phyloP scores from a whole-genome alignment of 2,797 vertebrate genomes.

The Erethizon dorsatum region DNA sequence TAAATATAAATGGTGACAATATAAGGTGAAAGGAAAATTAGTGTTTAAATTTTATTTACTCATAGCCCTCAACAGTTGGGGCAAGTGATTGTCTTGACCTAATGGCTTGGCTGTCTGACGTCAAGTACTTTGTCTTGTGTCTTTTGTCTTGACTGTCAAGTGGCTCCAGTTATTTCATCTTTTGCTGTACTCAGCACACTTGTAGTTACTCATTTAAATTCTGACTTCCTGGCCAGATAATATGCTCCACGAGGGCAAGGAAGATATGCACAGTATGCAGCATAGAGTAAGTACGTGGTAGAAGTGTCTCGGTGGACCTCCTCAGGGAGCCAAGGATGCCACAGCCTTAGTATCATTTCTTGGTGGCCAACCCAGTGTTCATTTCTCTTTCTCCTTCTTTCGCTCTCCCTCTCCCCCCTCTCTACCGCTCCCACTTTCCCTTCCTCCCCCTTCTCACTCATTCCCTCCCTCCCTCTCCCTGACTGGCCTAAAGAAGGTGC shows the following conservation, averaged over 20 bases:
- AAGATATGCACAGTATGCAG: neutral
- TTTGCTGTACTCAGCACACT: neutral
- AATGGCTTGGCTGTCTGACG: neutral
- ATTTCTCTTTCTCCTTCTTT: neutral
- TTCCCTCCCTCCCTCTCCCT: neutral
- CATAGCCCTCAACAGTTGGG: neutral
- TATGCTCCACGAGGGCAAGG: neutral
- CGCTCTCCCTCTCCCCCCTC: neutral
- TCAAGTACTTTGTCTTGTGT: neutral
- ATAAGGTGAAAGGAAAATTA: neutral
- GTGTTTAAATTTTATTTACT: neutral
- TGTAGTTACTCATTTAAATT: slow-evolving; percentile 24
- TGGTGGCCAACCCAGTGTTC: neutral
- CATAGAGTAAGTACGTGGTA: neutral
- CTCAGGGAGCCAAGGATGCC: too few species aligned
- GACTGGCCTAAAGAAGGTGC: neutral
- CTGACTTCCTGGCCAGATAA: neutral
- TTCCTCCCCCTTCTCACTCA: neutral
- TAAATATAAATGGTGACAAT: neutral
- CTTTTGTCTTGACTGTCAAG: neutral
- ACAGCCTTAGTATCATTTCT: neutral
- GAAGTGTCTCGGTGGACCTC: neutral
- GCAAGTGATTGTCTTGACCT: neutral
- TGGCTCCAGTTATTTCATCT: neutral
- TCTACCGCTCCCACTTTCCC: neutral